A percentile compares a stretch with the other conserved stretches of the same genome.
These are phyloP conservation scores for Papilio gigon DNA, from an alignment of 2,888 invertebrate genomes.

Conservation along the genomic window DNA sequence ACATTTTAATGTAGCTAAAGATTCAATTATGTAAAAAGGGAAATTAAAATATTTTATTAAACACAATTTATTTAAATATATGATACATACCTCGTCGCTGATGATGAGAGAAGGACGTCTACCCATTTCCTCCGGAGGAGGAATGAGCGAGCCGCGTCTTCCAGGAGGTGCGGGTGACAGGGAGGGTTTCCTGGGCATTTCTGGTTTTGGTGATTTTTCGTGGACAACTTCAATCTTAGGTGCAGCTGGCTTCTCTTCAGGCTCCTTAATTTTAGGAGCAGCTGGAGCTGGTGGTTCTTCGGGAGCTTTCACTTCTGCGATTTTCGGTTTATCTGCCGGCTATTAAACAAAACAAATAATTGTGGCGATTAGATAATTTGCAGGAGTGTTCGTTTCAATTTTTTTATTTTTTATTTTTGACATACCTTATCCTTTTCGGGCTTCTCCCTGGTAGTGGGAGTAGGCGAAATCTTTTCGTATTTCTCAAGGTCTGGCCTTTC, in stretches of 20 bases:
- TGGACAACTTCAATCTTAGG: conserved; percentile 94
- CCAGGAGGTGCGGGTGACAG: conserved; percentile 82
- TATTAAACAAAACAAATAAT: conserved; percentile 36
- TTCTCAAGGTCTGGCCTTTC: conserved; percentile 88
- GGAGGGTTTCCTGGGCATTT: conserved; percentile 87
- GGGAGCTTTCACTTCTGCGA: conserved; percentile 88
- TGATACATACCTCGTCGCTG: conserved; percentile 93
- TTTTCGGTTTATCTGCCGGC: conserved; percentile 65
- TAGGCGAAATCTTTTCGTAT: conserved; percentile 83
- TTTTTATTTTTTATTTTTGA: neutral
- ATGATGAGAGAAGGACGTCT: conserved; percentile 95
- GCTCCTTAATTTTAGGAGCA: conserved; percentile 87
- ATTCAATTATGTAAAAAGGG: conserved; percentile 41
- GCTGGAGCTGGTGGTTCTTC: conserved; percentile 73
- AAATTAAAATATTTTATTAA: conserved; percentile 39
- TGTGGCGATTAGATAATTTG: neutral
- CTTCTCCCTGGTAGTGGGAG: conserved; percentile 76
- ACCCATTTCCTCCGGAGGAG: conserved; percentile 93
- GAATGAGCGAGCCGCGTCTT: conserved; percentile 92
- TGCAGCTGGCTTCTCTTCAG: conserved; percentile 82
- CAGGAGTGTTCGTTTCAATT: too few species aligned
- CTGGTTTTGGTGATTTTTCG: conserved; percentile 87
- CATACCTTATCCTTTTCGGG: conserved; percentile 69
- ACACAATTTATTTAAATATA: conserved; percentile 38
- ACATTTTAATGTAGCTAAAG: conserved; percentile 49